Evolutionary conservation across 2,113 vertebrate species (phyloP).

Genomic region (Theropithecus gelada): DNA sequence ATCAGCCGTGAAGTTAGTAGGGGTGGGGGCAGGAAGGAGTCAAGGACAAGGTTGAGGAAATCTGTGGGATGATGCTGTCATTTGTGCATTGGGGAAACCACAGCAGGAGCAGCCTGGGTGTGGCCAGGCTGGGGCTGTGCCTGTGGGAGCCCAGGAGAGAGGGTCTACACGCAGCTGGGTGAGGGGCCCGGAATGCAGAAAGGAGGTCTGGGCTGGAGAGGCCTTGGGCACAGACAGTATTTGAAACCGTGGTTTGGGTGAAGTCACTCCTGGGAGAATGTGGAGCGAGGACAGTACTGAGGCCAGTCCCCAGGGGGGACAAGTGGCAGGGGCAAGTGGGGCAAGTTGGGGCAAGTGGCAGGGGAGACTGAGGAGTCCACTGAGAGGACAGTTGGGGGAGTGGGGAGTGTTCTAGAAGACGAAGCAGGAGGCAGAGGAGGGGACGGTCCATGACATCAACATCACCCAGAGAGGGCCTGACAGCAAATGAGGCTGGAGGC

Average conservation of each 20-base stretch:
- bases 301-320: too few relatives aligned
- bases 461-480: not conserved
- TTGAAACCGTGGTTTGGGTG: not conserved
- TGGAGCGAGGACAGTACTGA: not conserved
- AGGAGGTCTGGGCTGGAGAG: not conserved
- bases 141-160: not conserved
- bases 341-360: not conserved
- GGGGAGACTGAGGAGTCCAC: not conserved
- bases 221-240: not conserved
- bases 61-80: too few relatives aligned
- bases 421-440: not conserved
- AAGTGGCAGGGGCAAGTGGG: not conserved
- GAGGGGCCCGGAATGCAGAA: not conserved
- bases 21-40: not conserved
- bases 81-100: not conserved
- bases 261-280: not conserved
- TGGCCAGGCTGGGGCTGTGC: fast-evolving
- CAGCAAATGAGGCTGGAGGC: not conserved
- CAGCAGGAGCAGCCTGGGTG: not conserved
- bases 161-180: not conserved
- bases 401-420: not conserved
- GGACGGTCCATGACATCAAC: not conserved
- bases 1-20: not conserved
- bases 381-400: not conserved
- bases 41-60: not conserved